phyloP scores from a whole-genome alignment of 2,888 invertebrate species.

The Plagiodera versicolora region DNA sequence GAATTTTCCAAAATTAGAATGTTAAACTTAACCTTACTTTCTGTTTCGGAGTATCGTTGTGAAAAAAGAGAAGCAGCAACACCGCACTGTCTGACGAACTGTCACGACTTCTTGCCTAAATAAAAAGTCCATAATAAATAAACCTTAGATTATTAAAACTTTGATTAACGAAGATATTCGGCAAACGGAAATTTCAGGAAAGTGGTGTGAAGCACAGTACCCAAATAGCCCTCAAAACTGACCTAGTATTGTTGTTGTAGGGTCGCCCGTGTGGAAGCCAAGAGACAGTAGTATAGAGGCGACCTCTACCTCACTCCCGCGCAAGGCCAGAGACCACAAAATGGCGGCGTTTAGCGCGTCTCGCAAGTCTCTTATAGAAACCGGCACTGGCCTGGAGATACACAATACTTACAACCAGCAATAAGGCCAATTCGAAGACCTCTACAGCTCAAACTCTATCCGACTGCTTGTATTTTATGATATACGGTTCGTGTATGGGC shows the following conservation, averaged over 20 bases:
- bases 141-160: background rate
- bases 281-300: slow-evolving; percentile 75
- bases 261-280: slow-evolving; percentile 99
- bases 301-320: slow-evolving; percentile 62
- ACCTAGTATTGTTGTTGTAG: slow-evolving; percentile 65
- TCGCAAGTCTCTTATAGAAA: slow-evolving; percentile 61
- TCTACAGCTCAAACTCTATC: too few relatives aligned
- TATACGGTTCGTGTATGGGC: slow-evolving; percentile 3
- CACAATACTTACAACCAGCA: slow-evolving; percentile 53
- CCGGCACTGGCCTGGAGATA: slow-evolving; percentile 55
- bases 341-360: slow-evolving; percentile 59
- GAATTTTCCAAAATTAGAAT: too few relatives aligned
- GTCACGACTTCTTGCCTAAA: too few relatives aligned
- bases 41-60: too few relatives aligned
- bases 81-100: too few relatives aligned
- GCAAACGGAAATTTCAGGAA: background rate
- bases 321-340: slow-evolving; percentile 62
- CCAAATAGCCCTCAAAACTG: slow-evolving; percentile 33
- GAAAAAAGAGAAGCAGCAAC: too few relatives aligned
- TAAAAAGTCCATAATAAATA: too few relatives aligned
- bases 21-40: too few relatives aligned
- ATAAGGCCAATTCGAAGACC: slow-evolving; percentile 36
- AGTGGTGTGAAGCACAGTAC: slow-evolving; percentile 31
- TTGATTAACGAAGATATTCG: background rate
- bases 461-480: slow-evolving; percentile 28